Conservation (phyloP, 2,113 vertebrate genomes). For the Chauna torquata region DNA sequence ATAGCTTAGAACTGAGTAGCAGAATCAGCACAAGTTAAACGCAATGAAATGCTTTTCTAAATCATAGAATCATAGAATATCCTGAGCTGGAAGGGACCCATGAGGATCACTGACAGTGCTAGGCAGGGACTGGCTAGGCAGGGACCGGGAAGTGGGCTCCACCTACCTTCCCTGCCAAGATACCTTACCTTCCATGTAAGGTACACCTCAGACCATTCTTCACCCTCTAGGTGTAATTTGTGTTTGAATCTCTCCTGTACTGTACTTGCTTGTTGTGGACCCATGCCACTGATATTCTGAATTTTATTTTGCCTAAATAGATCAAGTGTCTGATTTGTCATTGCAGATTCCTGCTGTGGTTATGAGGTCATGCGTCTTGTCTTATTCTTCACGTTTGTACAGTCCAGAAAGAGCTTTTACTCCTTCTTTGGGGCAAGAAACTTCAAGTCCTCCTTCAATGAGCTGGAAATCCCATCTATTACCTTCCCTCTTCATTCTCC, state of each 20-base stretch:
- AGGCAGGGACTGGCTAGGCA: background rate
- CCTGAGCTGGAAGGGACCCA: too few species aligned
- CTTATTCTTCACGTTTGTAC: background rate
- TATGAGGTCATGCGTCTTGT: background rate
- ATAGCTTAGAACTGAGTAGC: background rate
- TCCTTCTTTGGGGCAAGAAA: background rate
- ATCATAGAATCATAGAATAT: too few species aligned
- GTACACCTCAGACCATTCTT: background rate
- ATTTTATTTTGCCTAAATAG: constrained; percentile 7
- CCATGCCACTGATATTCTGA: background rate
- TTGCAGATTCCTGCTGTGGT: background rate
- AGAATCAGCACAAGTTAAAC: background rate
- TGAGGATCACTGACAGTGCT: background rate
- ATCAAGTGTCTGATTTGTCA: background rate
- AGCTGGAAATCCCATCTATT: background rate
- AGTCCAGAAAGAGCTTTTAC: background rate
- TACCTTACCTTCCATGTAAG: too few species aligned
- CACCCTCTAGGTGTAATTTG: background rate
- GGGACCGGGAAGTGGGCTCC: background rate
- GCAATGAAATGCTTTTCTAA: background rate
- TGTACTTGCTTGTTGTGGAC: background rate
- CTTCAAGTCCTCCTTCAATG: background rate
- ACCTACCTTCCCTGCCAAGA: background rate
- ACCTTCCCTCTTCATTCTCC: background rate
- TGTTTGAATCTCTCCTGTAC: background rate